Evolutionary conservation across 2,888 invertebrate species (phyloP).

Genomic region (Leptopilina myrica): DNA sequence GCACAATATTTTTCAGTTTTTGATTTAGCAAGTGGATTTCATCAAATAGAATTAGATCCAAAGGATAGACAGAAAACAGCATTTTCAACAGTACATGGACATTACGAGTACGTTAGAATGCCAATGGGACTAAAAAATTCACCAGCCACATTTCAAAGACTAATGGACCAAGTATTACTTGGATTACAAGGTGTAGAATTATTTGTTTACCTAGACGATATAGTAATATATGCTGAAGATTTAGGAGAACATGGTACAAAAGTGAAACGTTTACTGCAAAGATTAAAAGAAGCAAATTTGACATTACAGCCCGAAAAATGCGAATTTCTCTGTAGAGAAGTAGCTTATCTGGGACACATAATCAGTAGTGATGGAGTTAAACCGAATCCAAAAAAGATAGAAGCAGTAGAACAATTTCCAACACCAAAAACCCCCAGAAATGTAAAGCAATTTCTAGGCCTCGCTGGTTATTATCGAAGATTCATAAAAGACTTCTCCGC

Average conservation of each 20-base stretch:
- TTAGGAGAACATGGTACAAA: conserved; percentile 57
- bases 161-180: conserved; percentile 56
- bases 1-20: conserved; percentile 55
- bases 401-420: not conserved
- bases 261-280: conserved; percentile 55
- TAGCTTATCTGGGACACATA: not conserved
- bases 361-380: not conserved
- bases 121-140: conserved; percentile 58
- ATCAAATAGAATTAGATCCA: conserved; percentile 46
- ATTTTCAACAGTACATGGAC: conserved; percentile 61
- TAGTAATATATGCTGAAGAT: conserved; percentile 58
- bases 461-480: no score
- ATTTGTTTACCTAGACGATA: conserved; percentile 60
- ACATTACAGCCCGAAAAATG: conserved; percentile 63
- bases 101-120: conserved; percentile 62
- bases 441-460: not conserved
- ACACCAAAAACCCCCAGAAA: not conserved
- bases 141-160: conserved; percentile 53
- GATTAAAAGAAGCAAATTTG: conserved; percentile 56
- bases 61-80: conserved; percentile 47
- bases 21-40: conserved; percentile 56
- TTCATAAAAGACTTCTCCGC: no score
- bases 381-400: not conserved
- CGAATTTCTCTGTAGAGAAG: conserved; percentile 19
- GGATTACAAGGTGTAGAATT: conserved; percentile 55